These are phyloP conservation scores for Streptopelia turtur DNA, from an alignment of 2,797 vertebrate genomes.

Conservation along the genomic window DNA sequence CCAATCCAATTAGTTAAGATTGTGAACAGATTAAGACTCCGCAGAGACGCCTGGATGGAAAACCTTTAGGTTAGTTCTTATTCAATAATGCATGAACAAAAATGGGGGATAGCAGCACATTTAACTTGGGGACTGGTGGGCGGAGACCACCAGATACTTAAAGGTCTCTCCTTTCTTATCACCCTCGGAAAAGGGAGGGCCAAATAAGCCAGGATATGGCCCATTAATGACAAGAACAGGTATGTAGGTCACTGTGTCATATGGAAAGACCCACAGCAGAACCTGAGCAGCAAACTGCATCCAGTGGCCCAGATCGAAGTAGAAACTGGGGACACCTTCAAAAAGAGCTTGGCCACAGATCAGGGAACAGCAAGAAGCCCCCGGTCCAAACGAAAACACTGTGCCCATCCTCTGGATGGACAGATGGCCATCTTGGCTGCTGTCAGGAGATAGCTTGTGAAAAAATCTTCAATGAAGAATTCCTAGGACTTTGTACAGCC, in stretches of 20 bases:
- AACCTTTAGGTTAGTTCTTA: neutral
- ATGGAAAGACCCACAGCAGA: neutral
- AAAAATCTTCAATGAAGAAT: neutral
- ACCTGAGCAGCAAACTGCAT: neutral
- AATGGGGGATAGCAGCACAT: neutral
- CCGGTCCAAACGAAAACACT: neutral
- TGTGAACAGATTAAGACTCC: slow-evolving; percentile 9
- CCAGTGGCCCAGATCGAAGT: neutral
- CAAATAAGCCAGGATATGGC: neutral
- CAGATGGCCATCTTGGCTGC: neutral
- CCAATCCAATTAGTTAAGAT: slow-evolving; percentile 46
- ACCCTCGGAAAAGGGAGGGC: neutral
- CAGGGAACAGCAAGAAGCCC: neutral
- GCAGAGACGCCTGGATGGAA: neutral
- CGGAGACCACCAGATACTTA: neutral
- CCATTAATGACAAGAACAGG: neutral
- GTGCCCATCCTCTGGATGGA: neutral
- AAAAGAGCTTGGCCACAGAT: neutral
- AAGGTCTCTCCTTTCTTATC: neutral
- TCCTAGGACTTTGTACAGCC: neutral
- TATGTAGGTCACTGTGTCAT: slow-evolving; percentile 35
- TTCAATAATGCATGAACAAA: neutral
- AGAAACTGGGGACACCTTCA: neutral
- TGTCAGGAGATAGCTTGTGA: neutral
- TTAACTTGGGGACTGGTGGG: neutral